A percentile compares a stretch with the other conserved stretches of the same genome.
These are phyloP conservation scores for Dendrocincla tyrannina DNA, from an alignment of 2,797 vertebrate genomes.

Conservation along the genomic window DNA sequence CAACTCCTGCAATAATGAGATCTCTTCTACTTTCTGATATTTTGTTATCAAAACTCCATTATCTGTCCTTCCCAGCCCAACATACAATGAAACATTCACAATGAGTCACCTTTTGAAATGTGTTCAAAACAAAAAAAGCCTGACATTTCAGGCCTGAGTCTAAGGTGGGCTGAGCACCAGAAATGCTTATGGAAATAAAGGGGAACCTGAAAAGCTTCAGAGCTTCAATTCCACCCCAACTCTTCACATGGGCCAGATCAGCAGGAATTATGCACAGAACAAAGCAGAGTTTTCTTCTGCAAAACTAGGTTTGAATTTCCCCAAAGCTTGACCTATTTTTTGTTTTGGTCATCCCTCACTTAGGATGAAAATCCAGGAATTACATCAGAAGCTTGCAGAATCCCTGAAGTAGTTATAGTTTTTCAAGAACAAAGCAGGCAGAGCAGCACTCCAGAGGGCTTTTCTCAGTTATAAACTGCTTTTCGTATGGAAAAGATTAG, in stretches of 20 bases:
- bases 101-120: slow-evolving; percentile 17
- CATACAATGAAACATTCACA: slow-evolving; percentile 10
- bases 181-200: not conserved
- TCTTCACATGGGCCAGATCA: not conserved
- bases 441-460: not conserved
- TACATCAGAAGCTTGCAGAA: not conserved
- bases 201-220: not conserved
- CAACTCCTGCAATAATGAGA: not conserved
- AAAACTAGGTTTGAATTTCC: not conserved
- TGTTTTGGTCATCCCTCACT: not conserved
- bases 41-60: slow-evolving; percentile 35
- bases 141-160: not conserved
- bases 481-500: not conserved
- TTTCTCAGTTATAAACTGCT: not conserved
- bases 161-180: not conserved
- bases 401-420: not conserved
- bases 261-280: not conserved
- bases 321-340: not conserved
- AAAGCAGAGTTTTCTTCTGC: not conserved
- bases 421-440: not conserved
- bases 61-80: slow-evolving; percentile 34
- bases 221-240: not conserved
- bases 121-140: not conserved
- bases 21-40: not conserved
- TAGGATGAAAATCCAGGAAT: not conserved